Percentiles rank a stretch among this genome's conserved stretches.
Evolutionary conservation across 2,888 invertebrate species (phyloP).

Genomic region (Ischnura elegans): DNA sequence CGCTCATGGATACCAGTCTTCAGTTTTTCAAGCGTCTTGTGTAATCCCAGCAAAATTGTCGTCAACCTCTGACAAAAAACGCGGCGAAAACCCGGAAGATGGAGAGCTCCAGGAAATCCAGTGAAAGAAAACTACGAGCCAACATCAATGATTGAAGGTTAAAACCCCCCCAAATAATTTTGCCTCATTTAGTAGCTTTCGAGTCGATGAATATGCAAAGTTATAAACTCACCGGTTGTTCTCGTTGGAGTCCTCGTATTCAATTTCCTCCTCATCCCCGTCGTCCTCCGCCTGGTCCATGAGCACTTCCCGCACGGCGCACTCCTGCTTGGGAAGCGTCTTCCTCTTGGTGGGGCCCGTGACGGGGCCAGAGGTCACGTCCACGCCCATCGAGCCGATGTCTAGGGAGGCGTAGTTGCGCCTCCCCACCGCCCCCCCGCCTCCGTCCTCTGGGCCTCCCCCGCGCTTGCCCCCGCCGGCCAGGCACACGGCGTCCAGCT

Average conservation of each 20-base stretch:
- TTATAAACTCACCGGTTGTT: constrained; percentile 81
- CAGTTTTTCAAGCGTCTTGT: too few species aligned
- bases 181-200: too few species aligned
- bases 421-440: constrained; percentile 77
- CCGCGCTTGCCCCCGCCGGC: constrained; percentile 45
- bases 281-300: constrained; percentile 59
- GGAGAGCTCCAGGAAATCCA: too few species aligned
- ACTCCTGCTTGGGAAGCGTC: neutral
- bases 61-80: too few species aligned
- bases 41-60: too few species aligned
- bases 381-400: constrained; percentile 86
- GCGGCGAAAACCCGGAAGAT: too few species aligned
- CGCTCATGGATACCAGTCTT: too few species aligned
- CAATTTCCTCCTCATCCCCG: neutral
- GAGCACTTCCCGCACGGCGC: constrained; percentile 7
- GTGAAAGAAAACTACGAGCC: too few species aligned
- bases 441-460: constrained; percentile 80
- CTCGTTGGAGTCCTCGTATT: constrained; percentile 77
- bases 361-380: constrained; percentile 81
- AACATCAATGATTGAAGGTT: too few species aligned
- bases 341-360: constrained; percentile 54
- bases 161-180: too few species aligned
- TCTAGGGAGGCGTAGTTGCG: constrained; percentile 85
- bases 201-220: too few species aligned
- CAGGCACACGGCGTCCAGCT: constrained; percentile 81